phyloP scores from a whole-genome alignment of 2,888 invertebrate species.

The Phragmatobia fuliginosa region DNA sequence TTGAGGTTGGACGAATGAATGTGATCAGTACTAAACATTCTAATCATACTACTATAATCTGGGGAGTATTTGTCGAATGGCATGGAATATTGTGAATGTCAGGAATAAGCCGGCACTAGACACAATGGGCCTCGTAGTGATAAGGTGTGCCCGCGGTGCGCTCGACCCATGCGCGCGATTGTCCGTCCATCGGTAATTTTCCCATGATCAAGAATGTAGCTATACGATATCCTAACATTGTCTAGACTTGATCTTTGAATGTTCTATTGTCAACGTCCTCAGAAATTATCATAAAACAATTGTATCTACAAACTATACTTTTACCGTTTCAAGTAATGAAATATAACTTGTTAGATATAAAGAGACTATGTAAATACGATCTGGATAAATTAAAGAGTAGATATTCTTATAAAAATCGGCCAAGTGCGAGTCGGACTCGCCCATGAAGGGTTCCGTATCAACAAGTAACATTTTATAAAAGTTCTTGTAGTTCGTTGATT shows the following conservation, averaged over 20 bases:
- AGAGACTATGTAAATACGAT: constrained; percentile 43
- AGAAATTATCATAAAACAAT: constrained; percentile 28
- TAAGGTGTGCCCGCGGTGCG: constrained; percentile 61
- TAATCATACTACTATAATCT: constrained; percentile 74
- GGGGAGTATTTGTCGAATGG: constrained; percentile 69
- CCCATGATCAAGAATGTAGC: constrained; percentile 74
- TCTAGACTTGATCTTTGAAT: constrained; percentile 56
- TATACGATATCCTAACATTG: constrained; percentile 67
- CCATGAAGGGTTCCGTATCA: too few species aligned
- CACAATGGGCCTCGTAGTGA: constrained; percentile 71
- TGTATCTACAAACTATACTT: neutral
- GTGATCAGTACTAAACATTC: constrained; percentile 64
- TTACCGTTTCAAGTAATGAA: constrained; percentile 33
- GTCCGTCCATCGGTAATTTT: constrained; percentile 72
- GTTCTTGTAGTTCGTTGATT: too few species aligned
- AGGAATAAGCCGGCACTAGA: constrained; percentile 58
- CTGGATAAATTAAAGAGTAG: constrained; percentile 54
- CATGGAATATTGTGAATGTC: constrained; percentile 75
- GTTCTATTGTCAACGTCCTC: constrained; percentile 50
- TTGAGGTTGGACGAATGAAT: constrained; percentile 41
- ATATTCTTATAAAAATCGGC: too few species aligned
- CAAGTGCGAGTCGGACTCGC: too few species aligned
- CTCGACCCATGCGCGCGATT: constrained; percentile 59
- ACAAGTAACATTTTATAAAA: too few species aligned
- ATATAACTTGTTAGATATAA: constrained; percentile 36